Evolutionary conservation across 1,140 invertebrate genomes (phyloP).

Genomic region (Aethina tumida): DNA sequence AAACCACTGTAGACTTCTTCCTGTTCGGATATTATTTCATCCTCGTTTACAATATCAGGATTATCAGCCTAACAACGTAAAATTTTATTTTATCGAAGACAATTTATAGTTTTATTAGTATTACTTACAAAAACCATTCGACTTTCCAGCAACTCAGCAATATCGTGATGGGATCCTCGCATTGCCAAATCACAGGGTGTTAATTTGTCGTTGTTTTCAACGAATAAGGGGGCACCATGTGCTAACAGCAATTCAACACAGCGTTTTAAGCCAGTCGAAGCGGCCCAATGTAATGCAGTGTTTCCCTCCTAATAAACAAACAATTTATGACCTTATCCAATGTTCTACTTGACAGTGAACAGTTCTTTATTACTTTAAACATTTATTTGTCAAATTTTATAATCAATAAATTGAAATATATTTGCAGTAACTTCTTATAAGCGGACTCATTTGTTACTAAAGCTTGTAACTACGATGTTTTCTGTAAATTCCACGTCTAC

Average conservation of each 20-base stretch:
- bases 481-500: too few relatives aligned
- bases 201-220: slow-evolving; percentile 51
- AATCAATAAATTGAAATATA: neutral
- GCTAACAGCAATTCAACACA: slow-evolving; percentile 55
- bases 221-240: slow-evolving; percentile 49
- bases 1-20: slow-evolving; percentile 55
- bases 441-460: too few relatives aligned
- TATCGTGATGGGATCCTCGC: slow-evolving; percentile 45
- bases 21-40: slow-evolving; percentile 35
- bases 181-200: slow-evolving; percentile 60
- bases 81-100: neutral
- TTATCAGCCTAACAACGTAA: slow-evolving; percentile 34
- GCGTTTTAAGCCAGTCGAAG: slow-evolving; percentile 50
- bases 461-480: too few relatives aligned
- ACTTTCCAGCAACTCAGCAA: slow-evolving; percentile 55
- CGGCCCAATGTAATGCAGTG: slow-evolving; percentile 57
- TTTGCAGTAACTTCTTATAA: slow-evolving; percentile 3
- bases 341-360: neutral
- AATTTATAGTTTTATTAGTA: slow-evolving; percentile 6
- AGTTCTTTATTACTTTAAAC: neutral
- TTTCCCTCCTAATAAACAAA: slow-evolving; percentile 48
- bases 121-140: slow-evolving; percentile 61
- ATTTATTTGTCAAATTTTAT: slow-evolving; percentile 1
- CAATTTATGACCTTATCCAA: neutral
- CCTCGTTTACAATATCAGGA: slow-evolving; percentile 37